Conservation (phyloP, 2,797 vertebrate genomes). For the Loris lydekkerianus region DNA sequence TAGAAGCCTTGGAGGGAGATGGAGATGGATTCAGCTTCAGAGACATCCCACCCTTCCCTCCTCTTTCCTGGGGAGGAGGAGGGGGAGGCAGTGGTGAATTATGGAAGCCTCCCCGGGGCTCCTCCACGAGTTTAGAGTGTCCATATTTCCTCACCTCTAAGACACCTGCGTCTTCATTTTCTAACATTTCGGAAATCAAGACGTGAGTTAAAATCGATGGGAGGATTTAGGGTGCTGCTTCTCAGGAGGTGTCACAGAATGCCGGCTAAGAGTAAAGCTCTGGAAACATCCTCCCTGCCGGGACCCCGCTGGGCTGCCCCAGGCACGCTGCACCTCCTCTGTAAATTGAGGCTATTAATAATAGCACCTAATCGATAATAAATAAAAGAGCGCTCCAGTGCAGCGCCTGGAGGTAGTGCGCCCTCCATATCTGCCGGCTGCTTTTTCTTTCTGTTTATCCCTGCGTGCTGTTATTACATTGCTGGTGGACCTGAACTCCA, state of each 20-base stretch:
- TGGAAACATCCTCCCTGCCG: too few species aligned
- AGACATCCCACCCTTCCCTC: not conserved
- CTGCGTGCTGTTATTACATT: not conserved
- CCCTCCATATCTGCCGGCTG: not conserved
- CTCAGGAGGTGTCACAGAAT: not conserved
- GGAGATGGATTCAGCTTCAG: not conserved
- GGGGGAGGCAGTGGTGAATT: not conserved
- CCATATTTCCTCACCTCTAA: not conserved
- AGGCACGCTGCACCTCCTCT: not conserved
- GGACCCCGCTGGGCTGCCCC: not conserved
- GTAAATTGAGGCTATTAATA: not conserved
- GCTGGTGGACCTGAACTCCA: not conserved
- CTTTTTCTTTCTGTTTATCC: not conserved
- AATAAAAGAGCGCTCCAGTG: not conserved
- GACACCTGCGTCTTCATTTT: not conserved
- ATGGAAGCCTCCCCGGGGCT: not conserved
- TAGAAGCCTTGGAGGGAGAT: not conserved
- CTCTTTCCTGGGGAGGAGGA: not conserved
- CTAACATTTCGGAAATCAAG: constrained; percentile 15
- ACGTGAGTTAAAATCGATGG: constrained; percentile 20
- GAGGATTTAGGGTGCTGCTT: constrained; percentile 14
- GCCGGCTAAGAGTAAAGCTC: not conserved
- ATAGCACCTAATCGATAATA: not conserved
- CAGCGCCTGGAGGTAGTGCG: not conserved
- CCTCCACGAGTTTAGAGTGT: not conserved